Evolutionary conservation across 35 echinoderm and acorn worm genomes (phyloP), one percentile per base, ranked within the genome.

Genomic region (Apostichopus japonicus): DNA sequence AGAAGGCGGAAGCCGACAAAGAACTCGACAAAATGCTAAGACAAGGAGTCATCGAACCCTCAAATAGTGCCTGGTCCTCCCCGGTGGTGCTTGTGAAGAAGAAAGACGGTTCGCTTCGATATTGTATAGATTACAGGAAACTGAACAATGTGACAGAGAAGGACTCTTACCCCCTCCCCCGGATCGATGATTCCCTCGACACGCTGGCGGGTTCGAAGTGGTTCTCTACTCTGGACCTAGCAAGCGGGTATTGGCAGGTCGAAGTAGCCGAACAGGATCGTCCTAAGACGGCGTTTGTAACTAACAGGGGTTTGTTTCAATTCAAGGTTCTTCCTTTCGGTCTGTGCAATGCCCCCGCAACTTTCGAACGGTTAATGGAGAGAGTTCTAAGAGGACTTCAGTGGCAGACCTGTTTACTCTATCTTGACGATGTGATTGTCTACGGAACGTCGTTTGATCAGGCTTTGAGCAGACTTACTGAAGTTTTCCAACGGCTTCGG

Each of bases 11-110:
- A 27, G 79, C 62, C 53, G 54, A 81, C 56, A 83, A 58, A 84
- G 23, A 81, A 27, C 27, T 80, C 44, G 57, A 72, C 10, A 61
- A 83, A 24, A 83, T 92, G 75, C 44, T 92, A 56, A 77, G 77
- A 79, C 51, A 23, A 62, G 90, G 62, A 58, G 57, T 92, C 17
- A 92, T 92, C 13, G 90, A 92, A 59, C 24, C 55, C 8, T 77
- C 71, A 19, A 21, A 70, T 6, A 91, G 90, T 54, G 27, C 90
- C 55, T 91, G 90, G 72, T 55, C n/a, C 0, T 73, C 62, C 13
- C 57, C 57, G 8, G 7, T 8, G 11, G 70, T 22, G 19, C 5
- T 16, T 6, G 70, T 73, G 10, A 73, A 73, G n/a, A 73, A 73
- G 70, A 73, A 73, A 73, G 70, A 73, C 5, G 70, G 70, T n/a